phyloP scores from a whole-genome alignment of 2,113 vertebrate species.

The Alethe diademata region DNA sequence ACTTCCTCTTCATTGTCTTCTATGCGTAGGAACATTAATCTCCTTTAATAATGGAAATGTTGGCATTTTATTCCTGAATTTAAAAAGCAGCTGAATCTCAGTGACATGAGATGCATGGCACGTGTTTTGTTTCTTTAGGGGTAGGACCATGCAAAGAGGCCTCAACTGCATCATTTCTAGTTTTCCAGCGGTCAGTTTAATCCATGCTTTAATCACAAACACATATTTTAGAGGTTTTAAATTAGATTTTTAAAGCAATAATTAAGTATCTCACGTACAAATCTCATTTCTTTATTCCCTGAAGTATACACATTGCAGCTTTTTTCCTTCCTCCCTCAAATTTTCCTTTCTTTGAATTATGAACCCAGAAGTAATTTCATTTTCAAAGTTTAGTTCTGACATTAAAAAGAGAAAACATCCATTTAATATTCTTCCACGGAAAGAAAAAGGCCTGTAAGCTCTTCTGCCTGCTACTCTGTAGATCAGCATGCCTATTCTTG shows the following conservation, averaged over 20 bases:
- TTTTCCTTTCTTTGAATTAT: neutral
- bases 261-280: neutral
- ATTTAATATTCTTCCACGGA: neutral
- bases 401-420: neutral
- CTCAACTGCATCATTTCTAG: accelerated
- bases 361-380: neutral
- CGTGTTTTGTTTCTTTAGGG: neutral
- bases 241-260: neutral
- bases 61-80: neutral
- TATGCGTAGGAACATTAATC: neutral
- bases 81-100: neutral
- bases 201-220: neutral
- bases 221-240: neutral
- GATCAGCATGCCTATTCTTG: neutral
- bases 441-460: neutral
- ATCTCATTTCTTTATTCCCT: neutral
- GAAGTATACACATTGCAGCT: neutral
- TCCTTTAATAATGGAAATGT: neutral
- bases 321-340: neutral
- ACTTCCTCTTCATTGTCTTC: neutral
- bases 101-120: neutral
- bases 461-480: neutral
- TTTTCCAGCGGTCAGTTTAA: neutral
- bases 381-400: neutral
- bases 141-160: neutral